A percentile compares a stretch with the other conserved stretches of the same genome.
Conservation (phyloP, 2,888 invertebrate genomes). For the Drosophila infuscata region DNA sequence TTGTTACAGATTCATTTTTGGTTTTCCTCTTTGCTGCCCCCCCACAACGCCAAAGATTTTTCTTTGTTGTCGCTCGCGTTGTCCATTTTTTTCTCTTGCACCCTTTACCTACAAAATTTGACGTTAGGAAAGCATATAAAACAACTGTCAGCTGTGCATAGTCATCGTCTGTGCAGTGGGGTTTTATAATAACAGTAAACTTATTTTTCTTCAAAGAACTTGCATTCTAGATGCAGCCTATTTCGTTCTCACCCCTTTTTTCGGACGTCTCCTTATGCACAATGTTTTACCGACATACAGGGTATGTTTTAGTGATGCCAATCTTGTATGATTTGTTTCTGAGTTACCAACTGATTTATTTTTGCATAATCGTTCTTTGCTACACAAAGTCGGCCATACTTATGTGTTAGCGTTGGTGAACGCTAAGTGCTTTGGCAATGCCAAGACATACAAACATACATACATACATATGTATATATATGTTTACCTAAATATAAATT, state of each 20-base stretch:
- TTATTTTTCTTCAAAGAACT: neutral
- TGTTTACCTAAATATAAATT: conserved; percentile 1
- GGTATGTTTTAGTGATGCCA: neutral
- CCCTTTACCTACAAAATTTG: conserved; percentile 15
- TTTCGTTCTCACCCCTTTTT: neutral
- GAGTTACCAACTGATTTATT: conserved; percentile 62
- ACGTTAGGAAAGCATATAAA: neutral
- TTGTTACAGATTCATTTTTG: conserved; percentile 68
- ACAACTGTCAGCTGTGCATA: neutral
- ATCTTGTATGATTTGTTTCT: neutral
- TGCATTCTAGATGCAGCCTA: neutral
- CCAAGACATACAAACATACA: conserved; percentile 14
- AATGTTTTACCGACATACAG: neutral
- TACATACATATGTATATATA: neutral
- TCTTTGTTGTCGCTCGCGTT: conserved; percentile 48
- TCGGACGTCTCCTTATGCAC: neutral
- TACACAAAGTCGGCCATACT: conserved; percentile 37
- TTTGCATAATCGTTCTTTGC: conserved; percentile 66
- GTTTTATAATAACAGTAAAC: neutral
- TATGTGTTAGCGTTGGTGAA: conserved; percentile 50
- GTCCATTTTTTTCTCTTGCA: conserved; percentile 28
- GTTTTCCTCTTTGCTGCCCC: conserved; percentile 39
- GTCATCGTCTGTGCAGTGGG: neutral
- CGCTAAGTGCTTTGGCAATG: conserved; percentile 59
- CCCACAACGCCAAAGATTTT: conserved; percentile 49